phyloP scores from a whole-genome alignment of 2,888 invertebrate genomes.

The Phaonia tiefii region DNA sequence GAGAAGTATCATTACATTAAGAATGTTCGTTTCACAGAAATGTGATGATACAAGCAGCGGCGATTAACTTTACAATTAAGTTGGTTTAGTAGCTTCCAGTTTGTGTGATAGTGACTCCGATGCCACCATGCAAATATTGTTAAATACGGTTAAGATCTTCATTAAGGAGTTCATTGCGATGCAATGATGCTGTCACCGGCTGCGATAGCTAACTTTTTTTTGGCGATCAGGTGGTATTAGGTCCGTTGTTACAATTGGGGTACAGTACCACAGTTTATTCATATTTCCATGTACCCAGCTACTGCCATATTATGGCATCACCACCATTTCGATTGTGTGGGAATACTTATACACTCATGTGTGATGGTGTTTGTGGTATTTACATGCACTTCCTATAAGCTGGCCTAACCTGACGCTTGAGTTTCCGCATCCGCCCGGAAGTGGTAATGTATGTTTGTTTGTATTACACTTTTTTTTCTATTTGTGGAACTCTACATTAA shows the following conservation, averaged over 20 bases:
- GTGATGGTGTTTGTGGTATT: constrained; percentile 35
- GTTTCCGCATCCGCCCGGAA: constrained; percentile 77
- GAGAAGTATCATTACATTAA: constrained; percentile 18
- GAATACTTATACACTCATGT: background rate
- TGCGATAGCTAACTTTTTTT: constrained; percentile 2
- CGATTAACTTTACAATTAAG: constrained; percentile 7
- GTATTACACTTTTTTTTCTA: constrained; percentile 23
- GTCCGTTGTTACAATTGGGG: too few species aligned
- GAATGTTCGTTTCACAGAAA: constrained; percentile 13
- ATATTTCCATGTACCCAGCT: background rate
- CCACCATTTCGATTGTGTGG: background rate
- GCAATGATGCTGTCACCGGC: constrained; percentile 6
- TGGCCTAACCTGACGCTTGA: constrained; percentile 75
- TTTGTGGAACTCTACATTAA: too few species aligned
- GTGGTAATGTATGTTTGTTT: constrained; percentile 69
- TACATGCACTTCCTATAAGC: constrained; percentile 57
- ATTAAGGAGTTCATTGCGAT: background rate
- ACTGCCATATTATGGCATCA: background rate
- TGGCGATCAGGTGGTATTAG: background rate
- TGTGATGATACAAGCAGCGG: constrained; percentile 12
- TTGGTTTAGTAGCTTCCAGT: background rate
- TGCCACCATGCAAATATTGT: background rate
- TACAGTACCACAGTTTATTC: background rate
- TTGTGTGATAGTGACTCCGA: background rate
- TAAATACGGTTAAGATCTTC: constrained; percentile 25